A percentile compares a stretch with the other conserved stretches of the same genome.
Conservation (phyloP, 2,797 vertebrate genomes). For the Lepus townsendii region DNA sequence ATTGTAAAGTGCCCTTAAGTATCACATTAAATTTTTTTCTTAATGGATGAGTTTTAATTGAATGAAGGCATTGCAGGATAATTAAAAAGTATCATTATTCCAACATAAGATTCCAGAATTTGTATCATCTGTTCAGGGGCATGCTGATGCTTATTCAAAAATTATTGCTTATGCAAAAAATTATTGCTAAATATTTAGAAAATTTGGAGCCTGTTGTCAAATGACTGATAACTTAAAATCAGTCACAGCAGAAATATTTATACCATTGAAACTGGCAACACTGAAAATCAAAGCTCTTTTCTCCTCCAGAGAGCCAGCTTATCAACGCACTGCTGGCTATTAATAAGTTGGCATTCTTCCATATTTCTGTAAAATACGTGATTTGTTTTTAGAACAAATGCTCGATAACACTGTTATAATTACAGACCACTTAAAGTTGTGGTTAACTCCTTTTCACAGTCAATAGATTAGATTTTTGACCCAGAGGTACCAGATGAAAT, state of each 20-base stretch:
- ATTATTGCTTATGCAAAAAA: neutral
- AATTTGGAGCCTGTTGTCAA: constrained; percentile 1
- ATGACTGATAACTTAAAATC: constrained; percentile 20
- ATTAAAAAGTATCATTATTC: neutral
- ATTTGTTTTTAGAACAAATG: constrained; percentile 64
- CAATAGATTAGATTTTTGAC: constrained; percentile 49
- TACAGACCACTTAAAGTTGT: constrained; percentile 62
- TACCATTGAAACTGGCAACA: constrained; percentile 27
- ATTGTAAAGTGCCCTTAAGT: neutral
- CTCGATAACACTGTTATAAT: constrained; percentile 39
- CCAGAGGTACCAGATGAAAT: constrained; percentile 51
- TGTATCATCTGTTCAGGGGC: neutral
- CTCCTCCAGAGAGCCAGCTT: neutral
- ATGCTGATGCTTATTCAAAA: neutral
- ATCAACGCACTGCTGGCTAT: neutral
- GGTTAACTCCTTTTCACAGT: constrained; percentile 1
- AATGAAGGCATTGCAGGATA: neutral
- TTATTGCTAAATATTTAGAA: constrained; percentile 18
- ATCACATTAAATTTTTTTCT: neutral
- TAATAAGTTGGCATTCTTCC: constrained; percentile 43
- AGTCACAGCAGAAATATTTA: constrained; percentile 62
- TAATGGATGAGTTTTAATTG: neutral
- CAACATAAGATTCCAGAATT: neutral
- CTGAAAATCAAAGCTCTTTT: neutral
- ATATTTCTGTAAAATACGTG: neutral